Evolutionary conservation across 2,113 vertebrate species (phyloP).

Genomic region (Ptyas mucosa): DNA sequence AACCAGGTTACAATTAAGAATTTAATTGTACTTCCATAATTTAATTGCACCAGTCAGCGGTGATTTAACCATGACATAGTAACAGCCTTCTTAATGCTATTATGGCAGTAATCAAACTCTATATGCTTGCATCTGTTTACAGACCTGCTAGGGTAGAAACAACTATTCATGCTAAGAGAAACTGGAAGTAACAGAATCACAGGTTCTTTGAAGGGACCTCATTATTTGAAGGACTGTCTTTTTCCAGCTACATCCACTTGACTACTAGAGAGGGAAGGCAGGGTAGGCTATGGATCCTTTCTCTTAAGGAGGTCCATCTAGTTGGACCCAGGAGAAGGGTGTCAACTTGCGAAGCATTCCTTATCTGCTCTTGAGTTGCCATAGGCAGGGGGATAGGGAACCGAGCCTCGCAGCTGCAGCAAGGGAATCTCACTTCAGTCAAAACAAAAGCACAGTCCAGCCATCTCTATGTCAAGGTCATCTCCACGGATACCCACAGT

Average conservation of each 20-base stretch:
- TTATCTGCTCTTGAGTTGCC: no score
- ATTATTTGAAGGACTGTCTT: background rate
- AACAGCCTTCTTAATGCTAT: conserved; percentile 60
- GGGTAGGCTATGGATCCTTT: background rate
- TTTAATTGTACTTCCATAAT: conserved; percentile 60
- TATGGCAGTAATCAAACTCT: background rate
- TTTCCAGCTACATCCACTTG: background rate
- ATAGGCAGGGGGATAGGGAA: no score
- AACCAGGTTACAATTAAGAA: conserved; percentile 60
- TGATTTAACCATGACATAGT: conserved; percentile 65
- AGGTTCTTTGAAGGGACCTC: background rate
- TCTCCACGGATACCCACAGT: no score
- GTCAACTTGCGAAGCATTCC: no score
- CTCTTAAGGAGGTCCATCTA: background rate
- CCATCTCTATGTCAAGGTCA: no score
- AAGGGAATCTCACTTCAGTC: no score
- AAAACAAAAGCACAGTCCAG: no score
- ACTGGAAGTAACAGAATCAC: background rate
- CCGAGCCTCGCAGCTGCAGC: no score
- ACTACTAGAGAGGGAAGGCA: background rate
- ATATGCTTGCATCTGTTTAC: conserved; percentile 6
- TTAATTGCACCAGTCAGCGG: conserved; percentile 59
- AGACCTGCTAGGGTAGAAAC: background rate
- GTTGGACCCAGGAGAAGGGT: background rate
- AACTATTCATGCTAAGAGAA: background rate